A percentile compares a stretch with the other conserved stretches of the same genome.
These are phyloP conservation scores for Meriones unguiculatus DNA, from an alignment of 2,113 vertebrate species.

Conservation along the genomic window DNA sequence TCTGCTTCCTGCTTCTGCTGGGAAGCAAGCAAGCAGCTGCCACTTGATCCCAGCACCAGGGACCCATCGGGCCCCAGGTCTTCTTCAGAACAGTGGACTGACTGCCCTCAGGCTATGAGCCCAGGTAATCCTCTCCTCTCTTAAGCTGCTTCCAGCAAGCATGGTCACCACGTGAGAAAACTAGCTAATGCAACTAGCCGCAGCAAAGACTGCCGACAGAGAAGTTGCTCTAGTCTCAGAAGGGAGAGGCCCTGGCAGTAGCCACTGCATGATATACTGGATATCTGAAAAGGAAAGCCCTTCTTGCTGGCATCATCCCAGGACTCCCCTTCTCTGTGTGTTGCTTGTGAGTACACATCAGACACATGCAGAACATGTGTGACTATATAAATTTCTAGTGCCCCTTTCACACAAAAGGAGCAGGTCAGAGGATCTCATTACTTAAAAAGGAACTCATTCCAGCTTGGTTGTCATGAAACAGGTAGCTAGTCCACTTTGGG, in stretches of 20 bases:
- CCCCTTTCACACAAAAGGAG: background rate
- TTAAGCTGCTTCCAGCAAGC: background rate
- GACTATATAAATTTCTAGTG: background rate
- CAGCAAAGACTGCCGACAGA: background rate
- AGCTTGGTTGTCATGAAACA: background rate
- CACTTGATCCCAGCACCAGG: background rate
- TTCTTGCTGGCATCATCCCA: background rate
- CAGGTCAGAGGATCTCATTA: background rate
- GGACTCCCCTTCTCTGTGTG: background rate
- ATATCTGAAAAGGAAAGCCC: background rate
- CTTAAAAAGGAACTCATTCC: background rate
- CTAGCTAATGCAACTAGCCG: background rate
- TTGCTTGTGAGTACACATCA: rapidly evolving
- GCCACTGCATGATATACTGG: background rate
- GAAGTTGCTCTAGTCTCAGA: too few relatives aligned
- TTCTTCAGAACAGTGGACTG: too few relatives aligned
- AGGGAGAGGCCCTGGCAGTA: background rate
- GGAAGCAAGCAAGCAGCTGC: background rate
- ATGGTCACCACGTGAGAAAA: background rate
- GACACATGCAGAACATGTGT: background rate
- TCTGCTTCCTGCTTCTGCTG: background rate
- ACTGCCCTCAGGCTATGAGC: background rate
- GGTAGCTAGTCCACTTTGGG: background rate
- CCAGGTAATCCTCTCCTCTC: background rate
- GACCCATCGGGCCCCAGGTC: too few relatives aligned